These are phyloP conservation scores for Melanotus villosus DNA, from an alignment of 2,888 invertebrate genomes.

Conservation along the genomic window DNA sequence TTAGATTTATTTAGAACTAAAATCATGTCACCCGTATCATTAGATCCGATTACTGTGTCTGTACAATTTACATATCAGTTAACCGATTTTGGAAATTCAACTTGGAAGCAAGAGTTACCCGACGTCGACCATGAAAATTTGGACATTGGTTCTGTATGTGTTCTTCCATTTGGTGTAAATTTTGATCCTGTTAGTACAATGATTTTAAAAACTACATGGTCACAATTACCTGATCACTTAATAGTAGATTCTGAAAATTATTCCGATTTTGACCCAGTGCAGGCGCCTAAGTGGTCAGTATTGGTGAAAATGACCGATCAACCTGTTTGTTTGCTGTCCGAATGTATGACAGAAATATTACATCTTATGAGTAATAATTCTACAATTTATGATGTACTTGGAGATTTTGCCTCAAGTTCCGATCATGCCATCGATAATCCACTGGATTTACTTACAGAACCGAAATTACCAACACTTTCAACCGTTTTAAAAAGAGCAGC, in stretches of 20 bases:
- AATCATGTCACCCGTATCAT: slow-evolving; percentile 75
- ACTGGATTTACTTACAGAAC: slow-evolving; percentile 82
- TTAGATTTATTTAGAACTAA: slow-evolving; percentile 92
- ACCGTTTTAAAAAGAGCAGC: slow-evolving; percentile 73
- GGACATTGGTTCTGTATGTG: slow-evolving; percentile 70
- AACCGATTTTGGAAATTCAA: slow-evolving; percentile 69
- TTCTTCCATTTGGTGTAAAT: slow-evolving; percentile 88
- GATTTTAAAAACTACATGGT: slow-evolving; percentile 88
- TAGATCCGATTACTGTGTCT: slow-evolving; percentile 80
- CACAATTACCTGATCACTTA: slow-evolving; percentile 85
- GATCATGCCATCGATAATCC: slow-evolving; percentile 70
- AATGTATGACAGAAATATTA: slow-evolving; percentile 81
- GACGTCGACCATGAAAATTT: slow-evolving; percentile 72
- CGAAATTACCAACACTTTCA: slow-evolving; percentile 78
- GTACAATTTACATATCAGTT: slow-evolving; percentile 81
- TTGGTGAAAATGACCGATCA: slow-evolving; percentile 77
- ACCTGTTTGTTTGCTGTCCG: slow-evolving; percentile 83
- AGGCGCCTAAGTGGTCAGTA: slow-evolving; percentile 86
- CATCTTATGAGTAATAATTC: slow-evolving; percentile 74
- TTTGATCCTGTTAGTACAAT: slow-evolving; percentile 86
- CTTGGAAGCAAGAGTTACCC: slow-evolving; percentile 75
- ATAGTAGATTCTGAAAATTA: slow-evolving; percentile 90
- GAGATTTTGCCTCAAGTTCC: slow-evolving; percentile 67
- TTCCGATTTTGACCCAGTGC: slow-evolving; percentile 88
- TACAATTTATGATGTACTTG: slow-evolving; percentile 71